Evolutionary conservation across 2,113 vertebrate genomes (phyloP), one percentile per base, ranked within the genome.

Genomic region (Prionailurus bengalensis): DNA sequence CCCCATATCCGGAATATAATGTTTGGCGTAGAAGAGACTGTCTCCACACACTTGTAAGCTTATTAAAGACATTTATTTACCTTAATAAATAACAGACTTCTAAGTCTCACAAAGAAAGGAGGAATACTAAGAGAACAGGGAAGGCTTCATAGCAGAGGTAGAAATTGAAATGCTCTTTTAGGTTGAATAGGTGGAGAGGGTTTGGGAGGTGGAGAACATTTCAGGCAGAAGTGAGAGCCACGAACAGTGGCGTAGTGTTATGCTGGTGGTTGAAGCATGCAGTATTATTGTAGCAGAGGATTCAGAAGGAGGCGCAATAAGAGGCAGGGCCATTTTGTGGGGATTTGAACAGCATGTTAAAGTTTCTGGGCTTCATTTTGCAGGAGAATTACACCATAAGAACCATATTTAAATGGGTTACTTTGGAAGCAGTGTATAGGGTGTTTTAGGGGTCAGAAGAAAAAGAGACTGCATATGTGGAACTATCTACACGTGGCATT

Each of bases 1-100:
- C 27, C 73, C 13, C 91, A 29, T 71, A 87, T 84, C 25, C 42
- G 51, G 51, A 91, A 91, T 71, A 53, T 13, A 16, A 5, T 25
- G 5, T 90, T 95, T 78, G 74, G 25, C 61, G 78, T 63, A 82
- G 94, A 89, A 93, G 17, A 61, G 58, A 79, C 68, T 96, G 48
- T 81, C 25, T 19, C 58, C 36, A 63, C 13, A 70, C 3, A 70
- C 25, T 85, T 63, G 21, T 39, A 68, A 94, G 51, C 7, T 92
- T 89, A 85, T 39, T 51, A 48, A 89, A 89, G 53, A 27, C 65
- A 68, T 78, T 36, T 78, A 31, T 74, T 91, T 89, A 89, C 15
- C 42, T 89, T 78, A 89, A 55, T 45, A 45, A 45, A 55, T 74
- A 91, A 85, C 29, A 70, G 71, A 92, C 7, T 65, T 70, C 31